Evolutionary conservation across 2,113 vertebrate species (phyloP).

Genomic region (Strigops habroptila): DNA sequence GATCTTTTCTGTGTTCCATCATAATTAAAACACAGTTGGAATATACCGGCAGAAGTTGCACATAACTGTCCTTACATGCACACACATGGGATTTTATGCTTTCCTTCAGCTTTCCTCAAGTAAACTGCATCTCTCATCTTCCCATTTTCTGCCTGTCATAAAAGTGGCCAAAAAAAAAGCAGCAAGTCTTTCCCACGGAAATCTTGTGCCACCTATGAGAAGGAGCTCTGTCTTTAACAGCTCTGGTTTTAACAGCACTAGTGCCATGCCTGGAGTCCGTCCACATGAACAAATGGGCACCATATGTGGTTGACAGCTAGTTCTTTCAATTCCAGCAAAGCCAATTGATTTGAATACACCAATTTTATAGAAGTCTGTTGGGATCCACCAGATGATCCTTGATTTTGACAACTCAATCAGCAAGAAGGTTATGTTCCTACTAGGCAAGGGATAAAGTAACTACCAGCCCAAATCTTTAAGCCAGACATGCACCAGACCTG

Average conservation of each 20-base stretch:
- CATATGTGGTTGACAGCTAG: background rate
- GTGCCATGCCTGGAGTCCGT: background rate
- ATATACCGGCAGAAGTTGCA: background rate
- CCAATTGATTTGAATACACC: slow-evolving; percentile 50
- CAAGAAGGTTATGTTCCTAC: background rate
- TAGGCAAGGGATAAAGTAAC: background rate
- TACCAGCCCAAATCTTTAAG: background rate
- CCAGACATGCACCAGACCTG: background rate
- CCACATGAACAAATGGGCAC: slow-evolving; percentile 24
- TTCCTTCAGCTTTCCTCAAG: background rate
- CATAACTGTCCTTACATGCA: background rate
- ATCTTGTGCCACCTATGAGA: background rate
- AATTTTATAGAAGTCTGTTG: slow-evolving; percentile 8
- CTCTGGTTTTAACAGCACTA: background rate
- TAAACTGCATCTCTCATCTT: background rate
- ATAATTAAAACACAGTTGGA: background rate
- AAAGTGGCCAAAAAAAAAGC: background rate
- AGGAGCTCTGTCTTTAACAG: background rate
- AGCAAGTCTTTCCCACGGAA: background rate
- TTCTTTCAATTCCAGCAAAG: background rate
- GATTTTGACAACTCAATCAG: slow-evolving; percentile 61
- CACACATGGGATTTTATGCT: background rate
- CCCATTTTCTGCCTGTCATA: background rate
- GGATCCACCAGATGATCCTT: slow-evolving; percentile 44
- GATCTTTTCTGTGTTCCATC: background rate